Evolutionary conservation across 2,888 invertebrate species (phyloP), one percentile per base, ranked within the genome.

Genomic region (Camptogramma bilineatum): DNA sequence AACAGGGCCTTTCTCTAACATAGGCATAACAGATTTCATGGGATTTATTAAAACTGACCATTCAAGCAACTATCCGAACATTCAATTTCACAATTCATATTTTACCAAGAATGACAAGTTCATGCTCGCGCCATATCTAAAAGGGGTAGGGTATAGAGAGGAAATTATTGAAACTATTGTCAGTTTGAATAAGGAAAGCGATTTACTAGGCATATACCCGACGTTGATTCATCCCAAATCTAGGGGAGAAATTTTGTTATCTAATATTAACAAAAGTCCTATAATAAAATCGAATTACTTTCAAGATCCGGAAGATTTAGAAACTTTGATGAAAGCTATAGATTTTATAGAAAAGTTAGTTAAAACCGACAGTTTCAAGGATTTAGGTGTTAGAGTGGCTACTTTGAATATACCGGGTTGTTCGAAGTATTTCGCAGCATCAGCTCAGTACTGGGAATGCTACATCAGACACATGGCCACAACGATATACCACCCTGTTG

Each of bases 401-500:
- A 54, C 19, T 42, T 47, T 70, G 21, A 53, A 64, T 28, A 58
- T 68, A 57, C 57, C 60, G 39, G 50, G 31, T n/a, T 70, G 68
- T 46, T 44, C 39, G 1, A 59, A 57, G 47, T 71, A 81, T 46
- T 68, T 72, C n/a, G 82, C 80, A 55, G 74, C 81, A 47, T 79
- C 86, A 1, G 86, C 93, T 50, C 79, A 79, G 44, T 95, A 94
- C 78, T 94, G 95, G 94, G 84, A 86, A 67, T 95, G 95, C 75
- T 91, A 94, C 44, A 89, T 94, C 5, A 86, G 89, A 16, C 87
- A 94, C 66, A 88, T 94, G 81, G 90, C 90, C 7, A 85, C 91
- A 0, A 94, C 94, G 0, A 79, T 94, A 28, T 96, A 95, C 82
- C 96, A 97, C 79, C 95, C 95, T 0, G 94, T 94, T 0, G 95